Evolutionary conservation across 2,113 vertebrate genomes (phyloP).

Genomic region (Halcyon senegalensis): DNA sequence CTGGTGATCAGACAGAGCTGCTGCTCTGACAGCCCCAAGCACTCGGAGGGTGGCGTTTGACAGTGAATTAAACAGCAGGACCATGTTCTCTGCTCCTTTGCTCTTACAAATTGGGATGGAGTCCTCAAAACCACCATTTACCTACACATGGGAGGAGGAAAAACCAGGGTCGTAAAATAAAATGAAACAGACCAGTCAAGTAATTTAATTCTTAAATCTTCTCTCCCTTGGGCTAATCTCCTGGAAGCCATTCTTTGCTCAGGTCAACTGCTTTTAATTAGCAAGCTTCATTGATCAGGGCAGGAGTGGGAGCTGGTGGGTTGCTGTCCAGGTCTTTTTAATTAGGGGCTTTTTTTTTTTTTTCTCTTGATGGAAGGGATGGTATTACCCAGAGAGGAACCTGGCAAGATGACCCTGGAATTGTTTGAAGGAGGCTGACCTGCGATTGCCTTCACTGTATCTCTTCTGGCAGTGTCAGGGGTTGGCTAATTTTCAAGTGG

Average conservation of each 20-base stretch:
- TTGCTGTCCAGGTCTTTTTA: slow-evolving; percentile 50
- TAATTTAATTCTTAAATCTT: slow-evolving; percentile 67
- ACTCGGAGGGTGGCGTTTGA: background rate
- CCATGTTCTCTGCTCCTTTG: background rate
- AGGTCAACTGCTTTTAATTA: slow-evolving; percentile 72
- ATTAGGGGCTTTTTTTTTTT: slow-evolving; percentile 45
- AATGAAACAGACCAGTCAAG: slow-evolving; percentile 38
- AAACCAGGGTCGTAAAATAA: background rate
- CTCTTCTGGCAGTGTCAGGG: slow-evolving; percentile 35
- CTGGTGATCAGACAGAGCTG: background rate
- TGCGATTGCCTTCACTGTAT: background rate
- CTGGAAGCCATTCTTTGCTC: slow-evolving; percentile 34
- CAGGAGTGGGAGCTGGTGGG: slow-evolving; percentile 44
- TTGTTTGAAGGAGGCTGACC: slow-evolving; percentile 34
- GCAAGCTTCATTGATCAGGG: slow-evolving; percentile 60
- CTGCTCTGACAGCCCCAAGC: background rate
- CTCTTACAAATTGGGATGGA: background rate
- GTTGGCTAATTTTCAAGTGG: background rate
- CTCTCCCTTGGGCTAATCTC: slow-evolving; percentile 46
- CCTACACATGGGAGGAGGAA: background rate
- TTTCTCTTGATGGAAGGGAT: background rate
- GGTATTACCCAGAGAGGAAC: slow-evolving; percentile 1
- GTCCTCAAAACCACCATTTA: slow-evolving; percentile 19
- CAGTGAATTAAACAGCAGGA: slow-evolving; percentile 15
- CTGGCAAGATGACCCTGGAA: slow-evolving; percentile 17